Conservation (phyloP, 1,140 invertebrate genomes). For the Probaryconus sp. region DNA sequence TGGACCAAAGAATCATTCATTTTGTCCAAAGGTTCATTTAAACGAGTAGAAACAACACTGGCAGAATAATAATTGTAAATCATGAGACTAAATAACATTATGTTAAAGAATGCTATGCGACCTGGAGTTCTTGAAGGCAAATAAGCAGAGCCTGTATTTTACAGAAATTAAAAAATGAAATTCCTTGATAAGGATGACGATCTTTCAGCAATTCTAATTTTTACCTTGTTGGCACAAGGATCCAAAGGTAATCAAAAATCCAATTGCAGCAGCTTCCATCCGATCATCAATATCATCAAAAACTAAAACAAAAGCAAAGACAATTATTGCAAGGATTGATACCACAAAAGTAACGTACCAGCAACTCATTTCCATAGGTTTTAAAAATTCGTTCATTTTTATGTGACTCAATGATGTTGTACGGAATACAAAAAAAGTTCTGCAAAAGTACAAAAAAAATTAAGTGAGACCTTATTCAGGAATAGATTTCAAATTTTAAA, state of each 20-base stretch:
- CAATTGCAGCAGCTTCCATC: slow-evolving; percentile 25
- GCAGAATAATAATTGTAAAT: slow-evolving; percentile 72
- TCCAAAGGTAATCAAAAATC: slow-evolving; percentile 51
- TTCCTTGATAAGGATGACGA: too few relatives aligned
- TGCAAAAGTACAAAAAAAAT: slow-evolving; percentile 18
- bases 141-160: slow-evolving; percentile 30
- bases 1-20: slow-evolving; percentile 71
- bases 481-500: slow-evolving; percentile 3
- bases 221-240: slow-evolving; percentile 68
- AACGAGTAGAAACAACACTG: slow-evolving; percentile 70
- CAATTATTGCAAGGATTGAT: slow-evolving; percentile 8
- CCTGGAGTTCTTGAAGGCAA: slow-evolving; percentile 28
- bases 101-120: slow-evolving; percentile 30
- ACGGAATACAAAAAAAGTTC: slow-evolving; percentile 48
- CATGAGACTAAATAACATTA: slow-evolving; percentile 67
- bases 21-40: slow-evolving; percentile 68
- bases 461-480: too few relatives aligned
- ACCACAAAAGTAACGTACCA: slow-evolving; percentile 39
- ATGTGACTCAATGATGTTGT: slow-evolving; percentile 29
- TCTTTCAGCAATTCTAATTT: too few relatives aligned
- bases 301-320: slow-evolving; percentile 25
- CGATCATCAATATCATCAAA: slow-evolving; percentile 27
- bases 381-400: slow-evolving; percentile 38
- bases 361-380: slow-evolving; percentile 29
- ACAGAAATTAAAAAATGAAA: too few relatives aligned